phyloP scores from a whole-genome alignment of 2,797 vertebrate species.

The Alfaro cultratus region DNA sequence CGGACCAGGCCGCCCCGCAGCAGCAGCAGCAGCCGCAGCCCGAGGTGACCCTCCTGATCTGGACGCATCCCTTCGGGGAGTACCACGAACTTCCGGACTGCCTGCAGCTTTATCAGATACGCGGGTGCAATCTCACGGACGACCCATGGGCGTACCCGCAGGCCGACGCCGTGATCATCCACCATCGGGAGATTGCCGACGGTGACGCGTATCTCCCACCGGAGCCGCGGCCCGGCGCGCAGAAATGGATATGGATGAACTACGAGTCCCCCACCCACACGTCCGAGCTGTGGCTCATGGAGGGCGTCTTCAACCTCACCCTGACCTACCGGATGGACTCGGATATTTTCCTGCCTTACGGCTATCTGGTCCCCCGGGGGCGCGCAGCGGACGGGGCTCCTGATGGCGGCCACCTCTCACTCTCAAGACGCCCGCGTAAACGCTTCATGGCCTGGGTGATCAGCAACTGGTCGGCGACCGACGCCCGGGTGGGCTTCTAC shows the following conservation, averaged over 20 bases:
- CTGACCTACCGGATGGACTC: conserved; percentile 89
- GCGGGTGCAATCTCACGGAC: conserved; percentile 73
- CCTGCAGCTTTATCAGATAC: conserved; percentile 42
- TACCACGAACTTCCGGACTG: conserved; percentile 68
- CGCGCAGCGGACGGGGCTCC: background rate
- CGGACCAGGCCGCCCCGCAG: background rate
- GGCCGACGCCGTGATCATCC: conserved; percentile 77
- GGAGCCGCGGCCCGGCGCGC: conserved; percentile 74
- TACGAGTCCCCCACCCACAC: conserved; percentile 92
- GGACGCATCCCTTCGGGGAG: conserved; percentile 75
- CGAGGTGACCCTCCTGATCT: conserved; percentile 72
- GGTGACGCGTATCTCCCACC: conserved; percentile 58
- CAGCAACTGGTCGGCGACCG: conserved; percentile 90
- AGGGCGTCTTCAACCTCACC: conserved; percentile 89
- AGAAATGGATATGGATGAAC: conserved; percentile 98
- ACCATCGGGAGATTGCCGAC: conserved; percentile 76
- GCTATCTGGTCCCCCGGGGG: conserved; percentile 76
- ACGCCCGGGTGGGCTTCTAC: conserved; percentile 87
- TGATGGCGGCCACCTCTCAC: background rate
- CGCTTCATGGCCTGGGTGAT: conserved; percentile 90
- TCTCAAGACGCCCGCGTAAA: conserved; percentile 38
- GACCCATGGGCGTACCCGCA: conserved; percentile 50
- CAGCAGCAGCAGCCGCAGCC: background rate
- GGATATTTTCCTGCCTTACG: conserved; percentile 90
- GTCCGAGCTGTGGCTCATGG: conserved; percentile 63